These are phyloP conservation scores for Cynopterus brachyotis DNA, from an alignment of 2,113 vertebrate genomes.

Conservation along the genomic window DNA sequence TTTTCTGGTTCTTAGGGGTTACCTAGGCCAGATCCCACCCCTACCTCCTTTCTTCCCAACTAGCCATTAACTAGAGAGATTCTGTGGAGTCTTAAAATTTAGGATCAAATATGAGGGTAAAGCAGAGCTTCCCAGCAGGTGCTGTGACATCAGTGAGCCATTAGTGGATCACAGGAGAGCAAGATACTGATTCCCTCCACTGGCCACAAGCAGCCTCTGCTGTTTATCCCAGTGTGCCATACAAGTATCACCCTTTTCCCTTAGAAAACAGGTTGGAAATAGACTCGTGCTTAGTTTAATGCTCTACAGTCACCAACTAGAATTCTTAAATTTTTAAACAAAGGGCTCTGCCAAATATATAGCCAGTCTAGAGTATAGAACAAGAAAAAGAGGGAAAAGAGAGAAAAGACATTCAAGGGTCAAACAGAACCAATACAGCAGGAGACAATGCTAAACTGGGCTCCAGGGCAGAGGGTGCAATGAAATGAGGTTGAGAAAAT, in stretches of 20 bases:
- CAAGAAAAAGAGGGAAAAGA: background rate
- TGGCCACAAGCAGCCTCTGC: background rate
- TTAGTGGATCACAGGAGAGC: background rate
- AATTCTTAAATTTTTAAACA: constrained; percentile 20
- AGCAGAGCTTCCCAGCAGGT: background rate
- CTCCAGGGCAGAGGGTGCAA: background rate
- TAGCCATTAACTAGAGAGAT: background rate
- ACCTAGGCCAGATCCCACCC: background rate
- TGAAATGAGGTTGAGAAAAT: background rate
- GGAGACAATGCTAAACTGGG: background rate
- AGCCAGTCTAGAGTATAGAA: constrained; percentile 38
- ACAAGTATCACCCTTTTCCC: background rate
- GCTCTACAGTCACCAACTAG: background rate
- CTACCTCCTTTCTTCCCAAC: constrained; percentile 23
- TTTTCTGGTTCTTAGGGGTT: constrained; percentile 11
- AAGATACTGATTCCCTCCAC: background rate
- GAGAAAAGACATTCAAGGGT: background rate
- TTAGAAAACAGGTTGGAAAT: background rate
- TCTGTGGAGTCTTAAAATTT: background rate
- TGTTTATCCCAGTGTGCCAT: background rate
- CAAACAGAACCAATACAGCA: constrained; percentile 14
- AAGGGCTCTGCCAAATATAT: background rate
- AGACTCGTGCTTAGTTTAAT: background rate
- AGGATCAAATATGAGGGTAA: background rate
- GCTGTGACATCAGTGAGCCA: background rate